Evolutionary conservation across 2,888 invertebrate species (phyloP).

Genomic region (Himalopsyche tibetana): DNA sequence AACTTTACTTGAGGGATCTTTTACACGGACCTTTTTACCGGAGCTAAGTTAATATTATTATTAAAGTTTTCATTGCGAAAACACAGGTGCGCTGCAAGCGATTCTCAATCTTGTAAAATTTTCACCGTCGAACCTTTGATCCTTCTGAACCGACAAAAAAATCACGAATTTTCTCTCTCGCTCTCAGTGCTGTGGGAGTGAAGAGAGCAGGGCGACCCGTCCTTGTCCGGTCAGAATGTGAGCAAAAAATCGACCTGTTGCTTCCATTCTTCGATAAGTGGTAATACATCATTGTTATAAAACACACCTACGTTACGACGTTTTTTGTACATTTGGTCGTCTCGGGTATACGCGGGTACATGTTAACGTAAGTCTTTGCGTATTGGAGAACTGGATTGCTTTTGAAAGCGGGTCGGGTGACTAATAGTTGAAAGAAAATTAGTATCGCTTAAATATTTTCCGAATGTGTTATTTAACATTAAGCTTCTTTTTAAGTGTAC

Average conservation of each 20-base stretch:
- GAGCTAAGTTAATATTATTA: no score
- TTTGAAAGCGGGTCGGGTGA: constrained; percentile 12
- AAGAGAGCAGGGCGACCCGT: constrained; percentile 46
- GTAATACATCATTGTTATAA: constrained; percentile 7
- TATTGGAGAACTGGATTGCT: constrained; percentile 48
- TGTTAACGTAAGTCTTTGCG: constrained; percentile 35
- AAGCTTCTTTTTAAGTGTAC: no score
- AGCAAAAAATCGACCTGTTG: constrained; percentile 60
- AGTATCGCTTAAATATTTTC: no score
- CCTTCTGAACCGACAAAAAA: constrained; percentile 33
- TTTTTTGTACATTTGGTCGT: not conserved
- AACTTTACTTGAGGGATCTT: no score
- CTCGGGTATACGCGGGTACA: not conserved
- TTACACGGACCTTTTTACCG: no score
- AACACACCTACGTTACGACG: not conserved
- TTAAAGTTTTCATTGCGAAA: not conserved
- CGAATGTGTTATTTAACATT: no score
- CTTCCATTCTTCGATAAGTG: constrained; percentile 53
- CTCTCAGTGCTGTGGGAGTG: not conserved
- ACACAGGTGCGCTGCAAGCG: not conserved
- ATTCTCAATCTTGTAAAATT: constrained; percentile 34
- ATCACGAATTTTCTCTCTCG: constrained; percentile 11
- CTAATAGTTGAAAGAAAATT: constrained; percentile 5
- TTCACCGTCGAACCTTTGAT: constrained; percentile 27
- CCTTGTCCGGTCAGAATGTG: constrained; percentile 57